Base-by-base conservation (phyloP, 2,113 vertebrate species). In the Nymphicus hollandicus region DNA sequence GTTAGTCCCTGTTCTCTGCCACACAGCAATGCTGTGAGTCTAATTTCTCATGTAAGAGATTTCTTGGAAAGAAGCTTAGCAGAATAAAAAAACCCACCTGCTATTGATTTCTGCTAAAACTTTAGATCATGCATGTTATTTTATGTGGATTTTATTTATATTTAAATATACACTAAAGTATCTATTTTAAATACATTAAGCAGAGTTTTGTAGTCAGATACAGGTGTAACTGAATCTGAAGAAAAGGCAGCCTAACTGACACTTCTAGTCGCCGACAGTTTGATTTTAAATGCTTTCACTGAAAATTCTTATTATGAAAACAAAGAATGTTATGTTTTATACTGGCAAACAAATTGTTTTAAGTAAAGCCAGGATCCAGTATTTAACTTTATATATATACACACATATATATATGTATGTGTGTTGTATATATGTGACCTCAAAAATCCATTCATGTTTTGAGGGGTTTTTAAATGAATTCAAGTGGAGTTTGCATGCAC, bases 391-490 rank as follows among this genome's bases (percentile, higher is more conserved):
- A 4, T 56, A 13, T 19, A 33, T n/a, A 23, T 56, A 25, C 4
- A 33, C 11, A 20, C 12, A 9, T n/a, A 8, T n/a, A 22, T n/a
- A 56, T 9, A 8, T 33, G 11, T 20, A 13, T 22, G 25, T 28
- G 55, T n/a, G 20, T 58, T 37, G 10, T 29, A 6, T 76, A 7
- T 33, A 25, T 0, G 0, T 5, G 9, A 79, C 18, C 13, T 76
- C 17, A 69, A 12, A 4, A 33, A 6, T 63, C 37, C 17, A 24
- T 44, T 68, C 23, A 4, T 33, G 33, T n/a, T n/a, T 58, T n/a
- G 33, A 58, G 7, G 1, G 1, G 0, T 24, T 52, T 65, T 11
- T 41, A 4, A 60, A 11, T 28, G 15, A 83, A 60, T 80, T 81
- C 31, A 46, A 33, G 37, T 17, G 7, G 3, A 22, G 3, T 66